phyloP scores from a whole-genome alignment of 2,888 invertebrate genomes.

The Drosophila subsilvestris region DNA sequence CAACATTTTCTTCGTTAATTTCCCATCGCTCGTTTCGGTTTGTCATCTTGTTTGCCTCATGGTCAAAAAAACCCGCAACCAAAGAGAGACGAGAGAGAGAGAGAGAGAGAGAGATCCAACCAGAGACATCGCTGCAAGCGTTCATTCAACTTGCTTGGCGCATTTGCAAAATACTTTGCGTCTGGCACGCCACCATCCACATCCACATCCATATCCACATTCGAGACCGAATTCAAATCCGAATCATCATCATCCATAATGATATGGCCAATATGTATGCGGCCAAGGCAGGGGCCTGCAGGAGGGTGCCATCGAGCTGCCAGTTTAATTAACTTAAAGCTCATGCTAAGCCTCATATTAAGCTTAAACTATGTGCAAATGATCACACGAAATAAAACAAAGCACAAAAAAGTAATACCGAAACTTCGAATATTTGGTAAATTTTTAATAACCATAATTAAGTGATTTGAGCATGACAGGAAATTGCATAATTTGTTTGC shows the following conservation, averaged over 20 bases:
- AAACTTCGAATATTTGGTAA: conserved; percentile 49
- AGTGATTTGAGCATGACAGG: conserved; percentile 36
- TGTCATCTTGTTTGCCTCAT: not conserved
- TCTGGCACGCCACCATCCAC: conserved; percentile 29
- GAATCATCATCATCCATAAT: conserved; percentile 21
- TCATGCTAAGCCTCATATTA: conserved; percentile 3
- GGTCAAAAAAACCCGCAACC: not conserved
- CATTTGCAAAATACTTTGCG: conserved; percentile 17
- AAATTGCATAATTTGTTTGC: conserved; percentile 38
- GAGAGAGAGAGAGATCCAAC: not conserved
- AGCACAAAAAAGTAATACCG: conserved; percentile 4
- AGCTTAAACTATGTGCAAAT: conserved; percentile 41
- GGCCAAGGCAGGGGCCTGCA: not conserved
- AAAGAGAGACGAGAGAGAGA: not conserved
- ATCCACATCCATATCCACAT: not conserved
- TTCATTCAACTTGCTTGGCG: conserved; percentile 50
- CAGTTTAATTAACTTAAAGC: no score
- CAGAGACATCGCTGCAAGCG: conserved; percentile 22
- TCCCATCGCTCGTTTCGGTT: no score
- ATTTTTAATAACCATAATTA: conserved; percentile 60
- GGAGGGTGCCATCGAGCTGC: not conserved
- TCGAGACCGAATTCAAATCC: not conserved
- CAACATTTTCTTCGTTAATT: not conserved
- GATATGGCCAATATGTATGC: conserved; percentile 10
- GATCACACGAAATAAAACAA: conserved; percentile 17